Conservation (phyloP, 2,113 vertebrate genomes). For the Naja naja region DNA sequence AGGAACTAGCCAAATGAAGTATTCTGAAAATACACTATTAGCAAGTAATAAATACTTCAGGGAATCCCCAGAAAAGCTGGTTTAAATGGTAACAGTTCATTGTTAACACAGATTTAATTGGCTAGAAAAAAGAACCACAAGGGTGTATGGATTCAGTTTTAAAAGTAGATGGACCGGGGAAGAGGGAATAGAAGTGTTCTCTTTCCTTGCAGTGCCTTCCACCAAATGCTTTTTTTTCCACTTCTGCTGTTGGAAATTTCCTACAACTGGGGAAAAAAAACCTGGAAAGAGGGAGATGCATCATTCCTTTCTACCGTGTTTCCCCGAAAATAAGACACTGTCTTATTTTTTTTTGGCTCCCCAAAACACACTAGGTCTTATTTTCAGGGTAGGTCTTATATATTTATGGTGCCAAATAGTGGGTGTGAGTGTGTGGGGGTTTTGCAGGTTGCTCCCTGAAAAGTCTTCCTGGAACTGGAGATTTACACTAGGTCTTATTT, state of each 20-base stretch:
- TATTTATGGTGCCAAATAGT: no score
- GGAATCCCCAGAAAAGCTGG: not conserved
- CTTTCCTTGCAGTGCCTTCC: not conserved
- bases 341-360: no score
- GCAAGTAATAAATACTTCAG: not conserved
- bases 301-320: not conserved
- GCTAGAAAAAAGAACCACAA: not conserved
- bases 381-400: no score
- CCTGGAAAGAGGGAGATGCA: not conserved
- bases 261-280: not conserved
- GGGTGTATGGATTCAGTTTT: not conserved
- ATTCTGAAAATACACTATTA: conserved; percentile 29
- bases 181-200: not conserved
- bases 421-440: no score
- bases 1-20: conserved; percentile 15
- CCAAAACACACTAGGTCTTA: no score
- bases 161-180: not conserved
- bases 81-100: not conserved
- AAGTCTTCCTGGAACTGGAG: no score
- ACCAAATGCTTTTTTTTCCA: not conserved
- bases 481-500: no score
- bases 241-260: not conserved
- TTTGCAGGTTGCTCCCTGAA: no score
- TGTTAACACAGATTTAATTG: not conserved
- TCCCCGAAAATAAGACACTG: no score